Evolutionary conservation across 2,113 vertebrate genomes (phyloP).

Genomic region (Spizaetus ornatus): DNA sequence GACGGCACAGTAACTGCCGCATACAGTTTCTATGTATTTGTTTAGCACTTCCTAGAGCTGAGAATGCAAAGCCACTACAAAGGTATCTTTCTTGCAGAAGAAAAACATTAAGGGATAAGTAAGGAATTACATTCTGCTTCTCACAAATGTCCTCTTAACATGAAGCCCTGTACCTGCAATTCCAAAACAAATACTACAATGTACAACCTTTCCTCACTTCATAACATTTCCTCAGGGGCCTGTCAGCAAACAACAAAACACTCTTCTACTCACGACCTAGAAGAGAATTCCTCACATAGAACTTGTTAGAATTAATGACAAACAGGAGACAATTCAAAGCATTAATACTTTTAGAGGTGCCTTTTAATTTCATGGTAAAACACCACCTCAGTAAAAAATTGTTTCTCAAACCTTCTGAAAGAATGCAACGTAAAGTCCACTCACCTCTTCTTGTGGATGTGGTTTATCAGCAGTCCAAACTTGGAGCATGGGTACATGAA

Average conservation of each 20-base stretch:
- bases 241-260: neutral
- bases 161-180: neutral
- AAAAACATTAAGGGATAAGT: neutral
- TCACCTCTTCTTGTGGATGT: slow-evolving; percentile 96
- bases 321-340: neutral
- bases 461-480: slow-evolving; percentile 97
- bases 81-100: neutral
- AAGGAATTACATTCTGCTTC: neutral
- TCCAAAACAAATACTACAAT: neutral
- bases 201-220: neutral
- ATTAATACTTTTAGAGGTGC: neutral
- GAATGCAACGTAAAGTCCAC: neutral
- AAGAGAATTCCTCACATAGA: neutral
- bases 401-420: neutral
- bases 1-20: neutral
- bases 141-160: neutral
- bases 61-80: neutral
- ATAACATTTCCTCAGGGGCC: neutral
- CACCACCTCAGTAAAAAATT: neutral
- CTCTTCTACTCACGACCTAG: neutral
- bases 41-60: neutral
- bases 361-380: neutral
- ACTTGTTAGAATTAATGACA: neutral
- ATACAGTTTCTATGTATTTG: neutral
- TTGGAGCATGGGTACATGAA: slow-evolving; percentile 91